Base-by-base conservation (phyloP, 2,888 invertebrate species). In the Xestia sexstrigata region DNA sequence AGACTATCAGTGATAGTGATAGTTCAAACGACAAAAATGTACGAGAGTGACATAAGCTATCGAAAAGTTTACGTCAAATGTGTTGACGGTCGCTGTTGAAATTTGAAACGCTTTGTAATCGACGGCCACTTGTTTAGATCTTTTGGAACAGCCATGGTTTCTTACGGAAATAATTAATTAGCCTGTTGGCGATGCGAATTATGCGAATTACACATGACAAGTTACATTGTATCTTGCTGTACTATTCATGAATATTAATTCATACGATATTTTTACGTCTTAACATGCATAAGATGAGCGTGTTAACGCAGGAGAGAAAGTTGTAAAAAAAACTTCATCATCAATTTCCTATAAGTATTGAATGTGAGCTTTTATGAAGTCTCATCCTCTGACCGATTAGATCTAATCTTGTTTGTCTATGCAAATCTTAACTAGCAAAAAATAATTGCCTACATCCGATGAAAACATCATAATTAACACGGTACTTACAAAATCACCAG, bases 391-490 rank as follows among this genome's bases (percentile, higher is more conserved):
- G 45, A 62, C 30, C 42, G 26, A n/a, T 45, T 45, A 66, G 11
- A 74, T 74, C 23, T 26, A 45, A 71, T 81, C 58, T 52, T 70
- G 62, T 71, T 79, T 81, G 68, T 70, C 26, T 81, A 20, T 49
- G 35, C 49, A 49, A 55, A 75, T 74, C 62, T 65, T 4, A 39
- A 45, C 42, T 58, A 67, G 47, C 52, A 78, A 74, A 69, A 78
- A 72, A 67, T 78, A 68, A 86, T 65, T 70, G 75, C 70, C 15
- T 55, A 83, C 52, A 70, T 84, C 86, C 83, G 79, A 78, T 86
- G 52, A 66, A 58, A 66, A 63, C 20, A 52, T 63, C 45, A 70
- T 71, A 62, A 84, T 71, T 70, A 72, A 45, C 63, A 67, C 49
- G n/a, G 62, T 72, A 45, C 55, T 85, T 76, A 72, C 85, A 65